Percentiles rank a stretch among this genome's conserved stretches.
Conservation (phyloP, 2,797 vertebrate genomes). For the Gymnodraco acuticeps region DNA sequence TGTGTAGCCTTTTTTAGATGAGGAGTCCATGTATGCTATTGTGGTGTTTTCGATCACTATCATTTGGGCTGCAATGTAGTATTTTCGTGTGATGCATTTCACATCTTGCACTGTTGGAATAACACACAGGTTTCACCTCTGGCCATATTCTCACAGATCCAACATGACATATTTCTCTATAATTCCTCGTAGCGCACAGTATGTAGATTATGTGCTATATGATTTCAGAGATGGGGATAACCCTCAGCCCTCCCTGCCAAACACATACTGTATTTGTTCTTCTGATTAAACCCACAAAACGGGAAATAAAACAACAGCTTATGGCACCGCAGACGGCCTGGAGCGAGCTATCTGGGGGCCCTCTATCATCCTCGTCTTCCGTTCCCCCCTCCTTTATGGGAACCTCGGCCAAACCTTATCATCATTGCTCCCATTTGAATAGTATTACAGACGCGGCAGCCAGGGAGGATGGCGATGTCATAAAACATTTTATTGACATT, state of each 20-base stretch:
- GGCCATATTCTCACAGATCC: slow-evolving; percentile 38
- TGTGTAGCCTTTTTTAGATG: too few species aligned
- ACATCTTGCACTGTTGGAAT: background rate
- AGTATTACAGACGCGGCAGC: slow-evolving; percentile 60
- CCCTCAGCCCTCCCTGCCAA: slow-evolving; percentile 61
- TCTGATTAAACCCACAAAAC: slow-evolving; percentile 73
- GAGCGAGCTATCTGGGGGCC: slow-evolving; percentile 68
- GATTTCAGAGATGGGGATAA: slow-evolving; percentile 55
- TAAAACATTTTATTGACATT: slow-evolving; percentile 71
- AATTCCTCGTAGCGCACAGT: slow-evolving; percentile 39
- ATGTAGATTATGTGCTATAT: slow-evolving; percentile 47
- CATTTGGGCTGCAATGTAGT: background rate
- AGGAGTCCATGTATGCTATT: background rate
- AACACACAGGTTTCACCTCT: slow-evolving; percentile 37
- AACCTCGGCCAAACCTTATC: slow-evolving; percentile 70
- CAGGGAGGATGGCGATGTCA: slow-evolving; percentile 62
- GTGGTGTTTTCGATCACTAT: background rate
- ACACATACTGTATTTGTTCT: slow-evolving; percentile 67
- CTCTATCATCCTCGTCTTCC: slow-evolving; percentile 59
- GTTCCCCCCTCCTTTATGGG: slow-evolving; percentile 38
- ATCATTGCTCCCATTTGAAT: slow-evolving; percentile 71
- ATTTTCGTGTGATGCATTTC: background rate
- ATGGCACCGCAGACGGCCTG: slow-evolving; percentile 66
- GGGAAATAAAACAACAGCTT: slow-evolving; percentile 75
- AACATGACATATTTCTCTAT: slow-evolving; percentile 40